These are phyloP conservation scores for Nephila pilipes DNA, from an alignment of 1,140 invertebrate species.

Conservation along the genomic window DNA sequence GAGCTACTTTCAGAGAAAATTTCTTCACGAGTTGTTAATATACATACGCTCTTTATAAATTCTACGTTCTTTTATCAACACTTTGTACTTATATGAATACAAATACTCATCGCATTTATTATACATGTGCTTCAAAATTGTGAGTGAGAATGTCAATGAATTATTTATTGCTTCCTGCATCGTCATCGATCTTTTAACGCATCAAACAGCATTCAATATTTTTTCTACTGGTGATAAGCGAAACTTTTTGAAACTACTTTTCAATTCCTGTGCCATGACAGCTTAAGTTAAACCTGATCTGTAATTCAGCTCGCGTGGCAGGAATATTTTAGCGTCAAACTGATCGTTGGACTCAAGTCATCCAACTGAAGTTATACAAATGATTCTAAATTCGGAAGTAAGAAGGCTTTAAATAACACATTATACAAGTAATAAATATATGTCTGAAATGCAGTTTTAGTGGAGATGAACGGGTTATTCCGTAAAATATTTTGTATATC, in stretches of 20 bases:
- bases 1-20: background rate
- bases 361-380: background rate
- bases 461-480: too few relatives aligned
- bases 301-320: background rate
- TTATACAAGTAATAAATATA: too few relatives aligned
- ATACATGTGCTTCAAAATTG: background rate
- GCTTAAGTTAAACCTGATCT: slow-evolving; percentile 45
- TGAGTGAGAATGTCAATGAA: background rate
- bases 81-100: background rate
- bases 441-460: too few relatives aligned
- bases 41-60: background rate
- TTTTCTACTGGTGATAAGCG: background rate
- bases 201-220: slow-evolving; percentile 5
- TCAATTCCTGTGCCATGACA: slow-evolving; percentile 1
- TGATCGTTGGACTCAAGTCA: background rate
- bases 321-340: slow-evolving; percentile 45
- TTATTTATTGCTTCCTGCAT: slow-evolving; percentile 28
- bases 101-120: background rate
- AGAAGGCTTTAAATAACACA: too few relatives aligned
- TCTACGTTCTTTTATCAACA: background rate
- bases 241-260: slow-evolving; percentile 30
- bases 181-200: slow-evolving; percentile 6
- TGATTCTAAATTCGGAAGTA: too few relatives aligned
- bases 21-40: background rate
- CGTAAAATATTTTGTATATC: too few relatives aligned